These are phyloP conservation scores for Pseudochirops cupreus DNA, from an alignment of 2,797 vertebrate species.

Conservation along the genomic window DNA sequence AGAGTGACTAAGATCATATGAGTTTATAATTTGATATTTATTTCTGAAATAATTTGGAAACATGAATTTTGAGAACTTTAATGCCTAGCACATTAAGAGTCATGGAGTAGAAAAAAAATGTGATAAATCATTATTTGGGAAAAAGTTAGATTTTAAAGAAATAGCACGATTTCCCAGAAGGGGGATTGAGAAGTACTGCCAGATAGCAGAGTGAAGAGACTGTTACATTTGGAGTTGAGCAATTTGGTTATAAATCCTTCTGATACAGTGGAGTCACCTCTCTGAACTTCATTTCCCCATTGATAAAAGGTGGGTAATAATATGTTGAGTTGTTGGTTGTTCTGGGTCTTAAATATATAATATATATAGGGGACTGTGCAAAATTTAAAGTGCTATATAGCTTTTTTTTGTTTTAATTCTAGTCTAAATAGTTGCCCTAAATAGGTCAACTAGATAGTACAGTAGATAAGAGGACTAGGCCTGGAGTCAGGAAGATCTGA, in stretches of 20 bases:
- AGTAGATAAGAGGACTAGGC: not conserved
- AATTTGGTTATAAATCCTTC: not conserved
- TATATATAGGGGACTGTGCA: not conserved
- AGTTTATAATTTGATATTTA: slow-evolving; percentile 36
- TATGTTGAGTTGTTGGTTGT: not conserved
- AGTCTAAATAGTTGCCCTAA: not conserved
- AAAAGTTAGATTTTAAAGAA: not conserved
- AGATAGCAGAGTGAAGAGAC: not conserved
- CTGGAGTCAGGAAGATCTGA: not conserved
- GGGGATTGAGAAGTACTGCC: not conserved
- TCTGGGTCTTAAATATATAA: not conserved
- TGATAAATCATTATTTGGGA: slow-evolving; percentile 41
- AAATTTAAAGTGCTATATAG: not conserved
- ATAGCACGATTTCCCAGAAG: not conserved
- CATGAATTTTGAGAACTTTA: slow-evolving; percentile 23
- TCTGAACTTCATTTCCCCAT: not conserved
- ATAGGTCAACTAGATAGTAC: not conserved
- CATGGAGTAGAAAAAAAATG: not conserved
- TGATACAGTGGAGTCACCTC: not conserved
- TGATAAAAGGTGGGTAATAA: not conserved
- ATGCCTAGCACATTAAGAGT: not conserved
- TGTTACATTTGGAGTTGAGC: not conserved
- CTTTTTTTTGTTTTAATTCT: not conserved
- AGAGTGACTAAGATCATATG: not conserved
- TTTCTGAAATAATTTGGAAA: slow-evolving; percentile 38